Evolutionary conservation across 2,113 vertebrate species (phyloP), one percentile per base, ranked within the genome.

Genomic region (Chionomys nivalis): DNA sequence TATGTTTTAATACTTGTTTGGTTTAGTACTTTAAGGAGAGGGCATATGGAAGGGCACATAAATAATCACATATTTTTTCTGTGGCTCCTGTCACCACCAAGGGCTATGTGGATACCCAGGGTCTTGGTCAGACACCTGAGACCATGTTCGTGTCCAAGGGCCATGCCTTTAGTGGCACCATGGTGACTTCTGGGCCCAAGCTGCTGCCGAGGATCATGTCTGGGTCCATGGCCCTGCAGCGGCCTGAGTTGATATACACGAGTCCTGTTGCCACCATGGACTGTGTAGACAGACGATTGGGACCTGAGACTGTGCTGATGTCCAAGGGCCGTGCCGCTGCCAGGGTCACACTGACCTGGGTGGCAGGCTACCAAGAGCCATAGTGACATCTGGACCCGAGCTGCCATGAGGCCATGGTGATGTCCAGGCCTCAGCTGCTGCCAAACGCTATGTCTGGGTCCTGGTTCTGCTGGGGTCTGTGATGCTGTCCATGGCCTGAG

Each of bases 1-100:
- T 47, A 75, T 31, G 11, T 90, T 95, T 91, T 97, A 95, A 70
- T 75, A 68, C 10, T 94, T 66, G 87, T 82, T 49, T 93, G 63
- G 6, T 78, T 92, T 90, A 65, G 58, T 85, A 79, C 42, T 76
- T 88, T n/a, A 88, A 58, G 52, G 33, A 94, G 91, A 66, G 8
- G 44, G 14, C 52, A 23, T 61, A 3, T 87, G 85, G 63, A 68
- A 19, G 55, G 39, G 4, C 68, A 88, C 19, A 81, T 52, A 95
- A 90, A 76, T 70, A 61, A 76, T 61, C 24, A 55, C n/a, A 42
- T 58, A 24, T 26, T 91, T 97, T 90, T 72, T n/a, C 14, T n/a
- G 16, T 72, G 68, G 68, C 36, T 72, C 70, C 70, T 72, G 36
- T 72, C n/a, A 21, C 70, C 8, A 72, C 17, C 70, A 72, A 39